phyloP scores from a whole-genome alignment of 1,140 invertebrate genomes.

The Copidosoma floridanum region DNA sequence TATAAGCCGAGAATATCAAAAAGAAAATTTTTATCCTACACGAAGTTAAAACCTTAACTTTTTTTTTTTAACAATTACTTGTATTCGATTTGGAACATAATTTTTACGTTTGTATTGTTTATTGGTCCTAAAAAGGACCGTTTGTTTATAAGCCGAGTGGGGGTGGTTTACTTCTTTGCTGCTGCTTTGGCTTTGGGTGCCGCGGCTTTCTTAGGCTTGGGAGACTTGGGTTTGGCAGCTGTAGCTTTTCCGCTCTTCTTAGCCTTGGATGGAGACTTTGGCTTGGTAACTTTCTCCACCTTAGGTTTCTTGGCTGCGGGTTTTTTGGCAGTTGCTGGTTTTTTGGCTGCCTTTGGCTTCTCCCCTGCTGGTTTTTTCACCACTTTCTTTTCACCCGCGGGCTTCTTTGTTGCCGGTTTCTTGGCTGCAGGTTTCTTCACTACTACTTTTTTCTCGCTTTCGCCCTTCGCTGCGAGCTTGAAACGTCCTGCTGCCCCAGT shows the following conservation, averaged over 20 bases:
- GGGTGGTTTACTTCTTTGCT: slow-evolving; percentile 9
- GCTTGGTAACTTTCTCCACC: slow-evolving; percentile 1
- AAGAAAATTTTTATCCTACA: no score
- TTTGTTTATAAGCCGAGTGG: slow-evolving; percentile 6
- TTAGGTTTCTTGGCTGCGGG: neutral
- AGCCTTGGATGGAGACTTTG: neutral
- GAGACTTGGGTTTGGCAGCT: slow-evolving; percentile 20
- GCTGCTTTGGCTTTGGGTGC: slow-evolving; percentile 7
- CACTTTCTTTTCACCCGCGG: neutral
- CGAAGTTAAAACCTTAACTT: no score
- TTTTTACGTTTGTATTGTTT: no score
- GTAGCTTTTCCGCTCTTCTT: neutral
- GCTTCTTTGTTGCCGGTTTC: neutral
- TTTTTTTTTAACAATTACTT: no score
- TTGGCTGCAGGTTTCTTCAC: neutral
- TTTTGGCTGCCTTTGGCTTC: neutral
- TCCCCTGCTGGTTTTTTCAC: neutral
- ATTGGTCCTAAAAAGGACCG: slow-evolving; percentile 42
- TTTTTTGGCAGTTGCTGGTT: neutral
- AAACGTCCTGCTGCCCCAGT: slow-evolving; percentile 65
- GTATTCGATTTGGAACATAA: no score
- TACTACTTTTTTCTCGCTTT: slow-evolving; percentile 23
- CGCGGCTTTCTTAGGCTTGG: slow-evolving; percentile 17
- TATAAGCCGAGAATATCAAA: no score
- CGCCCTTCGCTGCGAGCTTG: slow-evolving; percentile 50